Base-by-base conservation (phyloP, 2,797 vertebrate genomes). In the Remorina albescens region DNA sequence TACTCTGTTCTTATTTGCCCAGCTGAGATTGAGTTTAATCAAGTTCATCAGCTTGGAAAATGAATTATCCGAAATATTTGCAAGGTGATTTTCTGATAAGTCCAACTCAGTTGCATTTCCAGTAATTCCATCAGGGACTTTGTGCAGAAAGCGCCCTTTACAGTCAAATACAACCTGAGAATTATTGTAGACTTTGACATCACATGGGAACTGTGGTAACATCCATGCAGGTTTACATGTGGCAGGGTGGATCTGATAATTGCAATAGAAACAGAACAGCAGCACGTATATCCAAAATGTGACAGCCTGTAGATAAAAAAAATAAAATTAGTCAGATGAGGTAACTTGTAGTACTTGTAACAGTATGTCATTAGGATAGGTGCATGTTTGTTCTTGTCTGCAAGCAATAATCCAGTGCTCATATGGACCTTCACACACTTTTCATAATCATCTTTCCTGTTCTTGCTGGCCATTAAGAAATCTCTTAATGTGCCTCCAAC, bases 11-110 rank as follows among this genome's bases (percentile, higher is more conserved):
- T 93, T 47, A 75, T 96, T 96, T 44, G 94, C 94, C 86, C 93
- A 94, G 67, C 89, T 91, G 55, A 99, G 95, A 76, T 95, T 89
- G 1, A 99, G 93, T 44, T 66, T 58, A 13, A 89, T 79, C 4
- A 99, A 92, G 34, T 95, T 92, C 9, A 36, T 5, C 30, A 98
- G 88, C 1, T 51, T 44, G 1, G 78, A 74, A 81, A 99, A 96
- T 0, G 92, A 78, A 2, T 74, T 42, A 1, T 0, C 46, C 0
- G 81, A 71, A 65, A 98, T 87, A 2, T 90, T 88, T 1, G 30
- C 50, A 18, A 99, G 96, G 32, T 64, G 21, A 76, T 99, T 99
- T 74, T 97, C 93, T 16, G 93, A 95, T n/a, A 97, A 88, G 11
- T 94, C 87, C 15, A 99, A 92, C 71, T 91, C 90, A 6, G 97